phyloP scores from a whole-genome alignment of 2,797 vertebrate species.

The Limnodromus scolopaceus region DNA sequence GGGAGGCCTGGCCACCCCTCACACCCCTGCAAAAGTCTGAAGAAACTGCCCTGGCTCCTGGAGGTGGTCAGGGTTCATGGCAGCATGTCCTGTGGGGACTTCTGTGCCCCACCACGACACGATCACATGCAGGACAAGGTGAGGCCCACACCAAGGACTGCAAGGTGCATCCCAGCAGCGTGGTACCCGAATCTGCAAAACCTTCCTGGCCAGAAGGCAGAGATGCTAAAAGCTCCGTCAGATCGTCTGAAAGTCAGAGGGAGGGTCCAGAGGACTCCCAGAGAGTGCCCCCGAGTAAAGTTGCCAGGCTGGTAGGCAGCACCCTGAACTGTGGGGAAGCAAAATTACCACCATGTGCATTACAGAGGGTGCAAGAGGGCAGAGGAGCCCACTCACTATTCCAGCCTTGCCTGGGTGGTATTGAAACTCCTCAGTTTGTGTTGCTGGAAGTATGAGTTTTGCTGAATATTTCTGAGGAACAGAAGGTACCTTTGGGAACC shows the following conservation, averaged over 20 bases:
- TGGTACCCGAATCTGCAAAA: rapidly evolving
- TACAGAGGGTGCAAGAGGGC: background rate
- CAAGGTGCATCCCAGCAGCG: background rate
- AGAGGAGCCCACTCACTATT: background rate
- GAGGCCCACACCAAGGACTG: background rate
- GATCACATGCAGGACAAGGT: background rate
- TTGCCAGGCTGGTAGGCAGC: background rate
- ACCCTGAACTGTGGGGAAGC: background rate
- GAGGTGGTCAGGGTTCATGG: background rate
- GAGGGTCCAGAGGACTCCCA: background rate
- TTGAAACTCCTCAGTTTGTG: rapidly evolving
- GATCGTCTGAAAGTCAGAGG: background rate
- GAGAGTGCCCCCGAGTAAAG: background rate
- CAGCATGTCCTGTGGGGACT: rapidly evolving
- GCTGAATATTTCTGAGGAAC: background rate
- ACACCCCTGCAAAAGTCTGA: background rate
- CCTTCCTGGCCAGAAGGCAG: background rate
- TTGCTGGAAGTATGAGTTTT: background rate
- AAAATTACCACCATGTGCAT: rapidly evolving
- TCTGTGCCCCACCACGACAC: rapidly evolving
- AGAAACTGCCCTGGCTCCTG: background rate
- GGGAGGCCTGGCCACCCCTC: background rate
- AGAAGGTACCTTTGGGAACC: constrained; percentile 34
- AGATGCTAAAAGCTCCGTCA: background rate
- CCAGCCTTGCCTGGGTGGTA: background rate